These are phyloP conservation scores for Brachionus plicatilis DNA, from an alignment of 1,140 invertebrate genomes.

Conservation along the genomic window DNA sequence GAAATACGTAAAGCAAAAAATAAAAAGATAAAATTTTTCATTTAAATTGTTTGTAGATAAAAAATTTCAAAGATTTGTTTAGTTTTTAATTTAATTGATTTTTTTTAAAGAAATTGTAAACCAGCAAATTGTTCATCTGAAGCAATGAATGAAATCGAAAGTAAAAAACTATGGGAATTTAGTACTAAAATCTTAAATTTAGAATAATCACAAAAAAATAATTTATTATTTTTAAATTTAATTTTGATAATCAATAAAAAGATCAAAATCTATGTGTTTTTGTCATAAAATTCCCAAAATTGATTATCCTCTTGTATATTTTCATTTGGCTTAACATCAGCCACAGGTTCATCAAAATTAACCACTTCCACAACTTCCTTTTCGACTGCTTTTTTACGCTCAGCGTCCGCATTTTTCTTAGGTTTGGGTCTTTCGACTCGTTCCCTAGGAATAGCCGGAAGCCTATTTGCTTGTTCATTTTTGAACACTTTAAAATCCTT, in stretches of 20 bases:
- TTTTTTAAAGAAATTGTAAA: conserved; percentile 19
- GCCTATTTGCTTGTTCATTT: background rate
- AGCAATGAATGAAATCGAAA: background rate
- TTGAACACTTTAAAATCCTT: conserved; percentile 4
- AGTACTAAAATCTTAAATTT: background rate
- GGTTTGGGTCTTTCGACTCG: background rate
- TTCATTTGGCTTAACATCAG: background rate
- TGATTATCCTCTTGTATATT: background rate
- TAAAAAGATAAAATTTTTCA: background rate
- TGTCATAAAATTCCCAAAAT: conserved; percentile 28
- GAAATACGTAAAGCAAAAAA: background rate
- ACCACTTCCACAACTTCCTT: background rate
- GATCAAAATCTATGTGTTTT: background rate
- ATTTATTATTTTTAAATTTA: background rate
- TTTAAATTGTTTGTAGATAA: no score
- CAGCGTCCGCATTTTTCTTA: background rate
- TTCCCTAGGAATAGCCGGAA: background rate
- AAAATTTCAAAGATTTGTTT: background rate
- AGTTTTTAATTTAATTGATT: background rate
- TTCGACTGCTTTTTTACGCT: background rate
- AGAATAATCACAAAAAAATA: background rate
- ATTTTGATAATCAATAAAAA: background rate
- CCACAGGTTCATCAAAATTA: background rate
- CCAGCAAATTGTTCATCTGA: background rate
- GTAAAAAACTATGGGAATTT: conserved; percentile 13